phyloP scores from a whole-genome alignment of 92 coral and sea anemone species.

The Actinernus sp. region DNA sequence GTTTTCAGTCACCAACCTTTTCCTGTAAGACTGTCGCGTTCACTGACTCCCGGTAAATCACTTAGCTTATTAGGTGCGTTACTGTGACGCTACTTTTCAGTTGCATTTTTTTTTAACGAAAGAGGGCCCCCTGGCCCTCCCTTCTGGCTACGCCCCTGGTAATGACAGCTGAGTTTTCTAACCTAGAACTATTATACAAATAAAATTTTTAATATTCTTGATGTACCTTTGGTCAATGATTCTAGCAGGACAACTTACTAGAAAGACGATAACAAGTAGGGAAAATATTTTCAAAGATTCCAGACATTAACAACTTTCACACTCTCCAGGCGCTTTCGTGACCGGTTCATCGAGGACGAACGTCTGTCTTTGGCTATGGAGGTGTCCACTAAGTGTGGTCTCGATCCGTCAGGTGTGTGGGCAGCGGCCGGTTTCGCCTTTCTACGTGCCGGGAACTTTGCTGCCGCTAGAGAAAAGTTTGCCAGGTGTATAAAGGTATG shows the following conservation, averaged over 20 bases:
- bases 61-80: no score
- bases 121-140: no score
- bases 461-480: conserved; percentile 94
- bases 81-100: no score
- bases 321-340: conserved; percentile 91
- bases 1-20: no score
- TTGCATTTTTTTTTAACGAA: no score
- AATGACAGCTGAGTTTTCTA: no score
- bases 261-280: no score
- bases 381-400: conserved; percentile 97
- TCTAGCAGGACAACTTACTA: neutral
- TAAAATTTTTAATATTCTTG: no score
- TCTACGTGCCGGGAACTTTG: conserved; percentile 92
- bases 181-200: no score
- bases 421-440: conserved; percentile 96
- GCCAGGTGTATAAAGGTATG: conserved; percentile 91
- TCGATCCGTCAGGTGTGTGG: conserved; percentile 97
- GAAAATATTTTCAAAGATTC: neutral
- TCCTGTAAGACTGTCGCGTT: neutral
- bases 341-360: conserved; percentile 93
- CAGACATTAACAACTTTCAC: neutral
- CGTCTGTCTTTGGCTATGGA: conserved; percentile 96
- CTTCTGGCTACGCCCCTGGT: no score
- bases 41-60: no score
- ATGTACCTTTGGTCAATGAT: no score